A percentile compares a stretch with the other conserved stretches of the same genome.
Evolutionary conservation across 2,888 invertebrate species (phyloP).

Genomic region (Drosophila anomalipes): DNA sequence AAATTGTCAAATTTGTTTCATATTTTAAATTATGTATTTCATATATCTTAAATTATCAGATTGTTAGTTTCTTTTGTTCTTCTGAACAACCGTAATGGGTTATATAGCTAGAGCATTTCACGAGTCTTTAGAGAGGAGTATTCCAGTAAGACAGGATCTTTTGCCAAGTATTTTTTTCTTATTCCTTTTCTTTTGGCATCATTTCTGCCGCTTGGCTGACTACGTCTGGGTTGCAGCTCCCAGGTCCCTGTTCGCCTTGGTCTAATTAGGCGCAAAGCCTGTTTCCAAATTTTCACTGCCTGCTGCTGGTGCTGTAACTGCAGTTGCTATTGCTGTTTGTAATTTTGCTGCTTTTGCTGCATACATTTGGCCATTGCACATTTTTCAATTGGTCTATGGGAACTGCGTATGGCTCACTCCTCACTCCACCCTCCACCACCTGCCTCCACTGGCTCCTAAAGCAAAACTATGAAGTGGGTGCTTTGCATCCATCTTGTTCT

Average conservation of each 20-base stretch:
- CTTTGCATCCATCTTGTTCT: conserved; percentile 72
- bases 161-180: conserved; percentile 19
- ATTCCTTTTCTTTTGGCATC: conserved; percentile 22
- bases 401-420: conserved; percentile 28
- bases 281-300: conserved; percentile 73
- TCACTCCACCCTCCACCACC: no score
- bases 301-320: conserved; percentile 19
- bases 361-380: conserved; percentile 73
- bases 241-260: conserved; percentile 26
- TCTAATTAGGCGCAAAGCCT: conserved; percentile 80
- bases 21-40: background rate
- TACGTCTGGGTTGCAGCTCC: conserved; percentile 43
- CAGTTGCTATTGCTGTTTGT: conserved; percentile 16
- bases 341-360: conserved; percentile 48
- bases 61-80: background rate
- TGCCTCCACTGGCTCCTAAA: conserved; percentile 3
- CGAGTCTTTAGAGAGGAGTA: conserved; percentile 14
- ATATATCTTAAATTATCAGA: background rate
- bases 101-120: background rate
- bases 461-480: conserved; percentile 52
- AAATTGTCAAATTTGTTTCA: background rate
- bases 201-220: conserved; percentile 63
- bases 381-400: conserved; percentile 77
- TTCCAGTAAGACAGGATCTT: conserved; percentile 26
- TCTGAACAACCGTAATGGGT: background rate